phyloP scores from a whole-genome alignment of 2,113 vertebrate genomes.

The Numida meleagris region DNA sequence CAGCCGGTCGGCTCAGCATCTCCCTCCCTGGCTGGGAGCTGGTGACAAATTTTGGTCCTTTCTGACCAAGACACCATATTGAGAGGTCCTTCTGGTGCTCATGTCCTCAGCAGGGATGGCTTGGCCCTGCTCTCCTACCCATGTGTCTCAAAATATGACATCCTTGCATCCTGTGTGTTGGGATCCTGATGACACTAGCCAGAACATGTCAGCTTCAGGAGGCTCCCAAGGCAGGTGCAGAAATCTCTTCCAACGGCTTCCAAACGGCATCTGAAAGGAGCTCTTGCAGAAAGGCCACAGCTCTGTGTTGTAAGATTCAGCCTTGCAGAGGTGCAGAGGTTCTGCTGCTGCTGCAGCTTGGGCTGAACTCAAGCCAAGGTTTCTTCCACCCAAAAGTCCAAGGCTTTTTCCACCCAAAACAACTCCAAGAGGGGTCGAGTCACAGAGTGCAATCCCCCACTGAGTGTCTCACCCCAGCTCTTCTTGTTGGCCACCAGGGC shows the following conservation, averaged over 20 bases:
- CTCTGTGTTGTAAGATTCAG: fast-evolving
- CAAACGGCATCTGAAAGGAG: neutral
- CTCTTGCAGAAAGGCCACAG: neutral
- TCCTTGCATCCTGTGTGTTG: fast-evolving
- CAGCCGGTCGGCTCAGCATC: fast-evolving
- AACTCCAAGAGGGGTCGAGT: neutral
- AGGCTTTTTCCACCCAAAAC: neutral
- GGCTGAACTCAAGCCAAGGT: neutral
- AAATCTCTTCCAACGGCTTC: neutral
- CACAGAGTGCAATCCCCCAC: neutral
- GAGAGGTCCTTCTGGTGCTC: fast-evolving
- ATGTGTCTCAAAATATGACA: fast-evolving
- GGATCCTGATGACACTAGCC: neutral
- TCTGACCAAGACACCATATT: neutral
- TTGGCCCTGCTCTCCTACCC: neutral
- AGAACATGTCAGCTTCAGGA: neutral
- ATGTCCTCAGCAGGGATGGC: neutral
- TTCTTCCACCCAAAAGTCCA: neutral
- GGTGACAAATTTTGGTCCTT: neutral
- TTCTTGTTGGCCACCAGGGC: neutral
- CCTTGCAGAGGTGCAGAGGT: neutral
- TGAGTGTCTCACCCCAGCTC: neutral
- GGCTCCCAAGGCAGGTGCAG: neutral
- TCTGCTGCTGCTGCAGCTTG: neutral
- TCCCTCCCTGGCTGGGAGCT: neutral